These are phyloP conservation scores for Agapornis roseicollis DNA, from an alignment of 2,113 vertebrate species.

Conservation along the genomic window DNA sequence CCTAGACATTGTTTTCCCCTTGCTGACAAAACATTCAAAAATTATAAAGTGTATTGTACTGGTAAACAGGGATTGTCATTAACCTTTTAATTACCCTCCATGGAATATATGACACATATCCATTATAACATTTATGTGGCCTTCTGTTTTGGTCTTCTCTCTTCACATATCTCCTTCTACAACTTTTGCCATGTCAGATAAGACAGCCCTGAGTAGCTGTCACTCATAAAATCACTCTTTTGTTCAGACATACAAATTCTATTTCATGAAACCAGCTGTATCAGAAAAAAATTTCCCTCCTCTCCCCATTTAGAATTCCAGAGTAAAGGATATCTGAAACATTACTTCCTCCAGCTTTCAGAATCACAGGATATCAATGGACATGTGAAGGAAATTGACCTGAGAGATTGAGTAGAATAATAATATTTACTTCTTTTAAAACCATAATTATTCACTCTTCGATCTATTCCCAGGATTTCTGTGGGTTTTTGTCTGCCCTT, in stretches of 20 bases:
- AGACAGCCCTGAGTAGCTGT: background rate
- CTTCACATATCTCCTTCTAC: background rate
- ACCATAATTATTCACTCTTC: background rate
- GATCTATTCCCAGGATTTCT: background rate
- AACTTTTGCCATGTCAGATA: background rate
- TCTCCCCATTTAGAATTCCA: background rate
- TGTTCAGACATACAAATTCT: background rate
- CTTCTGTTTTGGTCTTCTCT: background rate
- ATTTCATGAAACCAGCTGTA: background rate
- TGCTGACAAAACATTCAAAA: constrained; percentile 45
- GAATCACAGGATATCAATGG: background rate
- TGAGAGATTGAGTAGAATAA: background rate
- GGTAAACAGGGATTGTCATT: constrained; percentile 9
- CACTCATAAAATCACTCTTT: constrained; percentile 4
- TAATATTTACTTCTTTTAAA: background rate
- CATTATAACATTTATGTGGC: background rate
- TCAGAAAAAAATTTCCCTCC: background rate
- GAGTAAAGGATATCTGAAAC: background rate
- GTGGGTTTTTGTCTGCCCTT: background rate
- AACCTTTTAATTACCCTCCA: constrained; percentile 28
- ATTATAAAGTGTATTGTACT: constrained; percentile 13
- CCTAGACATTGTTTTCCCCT: background rate
- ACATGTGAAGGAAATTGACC: background rate
- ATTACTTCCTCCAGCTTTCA: background rate
- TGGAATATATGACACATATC: background rate